phyloP scores from a whole-genome alignment of 2,113 vertebrate species.

The Amblyornis subalaris region DNA sequence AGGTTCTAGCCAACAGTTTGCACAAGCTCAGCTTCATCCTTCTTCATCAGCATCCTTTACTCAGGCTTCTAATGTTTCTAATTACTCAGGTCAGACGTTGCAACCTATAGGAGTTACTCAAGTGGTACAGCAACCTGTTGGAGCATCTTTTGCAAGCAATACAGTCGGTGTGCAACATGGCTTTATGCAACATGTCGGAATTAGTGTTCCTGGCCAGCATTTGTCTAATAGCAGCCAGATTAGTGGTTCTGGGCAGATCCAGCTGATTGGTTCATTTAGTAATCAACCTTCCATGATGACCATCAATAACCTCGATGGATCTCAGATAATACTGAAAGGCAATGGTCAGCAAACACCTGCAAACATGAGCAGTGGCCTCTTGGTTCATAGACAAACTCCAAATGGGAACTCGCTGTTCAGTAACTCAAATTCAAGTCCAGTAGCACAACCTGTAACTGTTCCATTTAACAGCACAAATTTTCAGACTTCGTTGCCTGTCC shows the following conservation, averaged over 20 bases:
- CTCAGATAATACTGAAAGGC: conserved; percentile 89
- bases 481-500: conserved; percentile 86
- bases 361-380: conserved; percentile 75
- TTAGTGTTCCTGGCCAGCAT: conserved; percentile 83
- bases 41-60: conserved; percentile 83
- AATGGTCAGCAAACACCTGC: conserved; percentile 75
- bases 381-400: conserved; percentile 79
- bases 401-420: conserved; percentile 84
- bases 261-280: conserved; percentile 90
- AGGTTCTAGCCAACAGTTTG: conserved; percentile 79
- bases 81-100: conserved; percentile 83
- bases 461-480: conserved; percentile 91
- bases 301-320: conserved; percentile 91
- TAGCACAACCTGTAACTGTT: conserved; percentile 86
- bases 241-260: conserved; percentile 87
- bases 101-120: conserved; percentile 82
- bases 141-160: conserved; percentile 83
- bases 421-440: conserved; percentile 77
- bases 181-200: conserved; percentile 89
- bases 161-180: conserved; percentile 85
- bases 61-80: conserved; percentile 83
- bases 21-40: conserved; percentile 79
- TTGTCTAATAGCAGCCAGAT: conserved; percentile 85
- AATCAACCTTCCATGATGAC: conserved; percentile 90
- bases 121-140: conserved; percentile 74